Evolutionary conservation across 2,888 invertebrate genomes (phyloP).

Genomic region (Didymodactylos carnosus): DNA sequence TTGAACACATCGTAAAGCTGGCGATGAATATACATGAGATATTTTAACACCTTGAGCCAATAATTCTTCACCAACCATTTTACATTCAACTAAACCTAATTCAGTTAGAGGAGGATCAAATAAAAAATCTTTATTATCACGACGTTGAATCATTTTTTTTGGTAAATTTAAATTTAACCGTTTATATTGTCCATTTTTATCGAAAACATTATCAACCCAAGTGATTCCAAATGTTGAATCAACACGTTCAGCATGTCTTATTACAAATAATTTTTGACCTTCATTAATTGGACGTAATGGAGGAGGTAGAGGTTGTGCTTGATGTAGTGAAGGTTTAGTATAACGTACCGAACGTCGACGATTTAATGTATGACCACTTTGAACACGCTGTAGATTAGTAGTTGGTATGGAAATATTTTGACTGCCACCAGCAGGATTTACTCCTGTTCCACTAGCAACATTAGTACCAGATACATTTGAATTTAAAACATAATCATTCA

Average conservation of each 20-base stretch:
- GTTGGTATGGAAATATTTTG: too few species aligned
- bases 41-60: constrained; percentile 49
- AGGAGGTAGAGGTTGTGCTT: background rate
- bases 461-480: background rate
- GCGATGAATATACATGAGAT: constrained; percentile 61
- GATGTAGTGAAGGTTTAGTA: background rate
- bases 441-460: too few species aligned
- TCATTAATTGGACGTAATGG: background rate
- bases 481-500: background rate
- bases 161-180: constrained; percentile 83
- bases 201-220: constrained; percentile 72
- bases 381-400: background rate
- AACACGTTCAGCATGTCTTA: constrained; percentile 78
- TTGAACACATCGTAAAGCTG: constrained; percentile 71
- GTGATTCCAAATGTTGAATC: constrained; percentile 66
- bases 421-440: background rate
- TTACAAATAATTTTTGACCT: constrained; percentile 41
- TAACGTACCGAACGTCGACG: background rate
- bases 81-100: constrained; percentile 62
- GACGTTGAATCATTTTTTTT: constrained; percentile 49
- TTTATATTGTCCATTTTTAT: constrained; percentile 47
- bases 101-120: constrained; percentile 75
- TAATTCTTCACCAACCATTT: constrained; percentile 53
- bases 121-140: constrained; percentile 49
- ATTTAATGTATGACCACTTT: background rate